Conservation (phyloP, 2,888 invertebrate genomes). For the Aspidapion aeneum region DNA sequence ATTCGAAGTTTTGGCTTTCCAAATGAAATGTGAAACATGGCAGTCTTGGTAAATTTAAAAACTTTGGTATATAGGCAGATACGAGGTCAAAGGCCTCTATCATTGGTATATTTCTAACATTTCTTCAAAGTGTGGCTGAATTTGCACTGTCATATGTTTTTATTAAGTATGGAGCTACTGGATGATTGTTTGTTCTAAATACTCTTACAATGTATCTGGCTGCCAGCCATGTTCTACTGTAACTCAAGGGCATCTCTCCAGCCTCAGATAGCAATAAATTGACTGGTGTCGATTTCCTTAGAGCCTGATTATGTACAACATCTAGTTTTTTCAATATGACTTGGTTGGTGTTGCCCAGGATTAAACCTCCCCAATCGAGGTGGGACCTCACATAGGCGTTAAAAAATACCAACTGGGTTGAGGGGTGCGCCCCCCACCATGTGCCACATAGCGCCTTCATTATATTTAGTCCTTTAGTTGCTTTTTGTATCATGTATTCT, state of each 20-base stretch:
- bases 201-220: neutral
- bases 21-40: neutral
- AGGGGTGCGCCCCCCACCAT: no score
- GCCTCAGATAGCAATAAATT: neutral
- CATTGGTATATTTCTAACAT: neutral
- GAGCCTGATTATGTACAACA: no score
- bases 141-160: neutral
- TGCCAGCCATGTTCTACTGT: neutral
- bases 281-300: no score
- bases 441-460: no score
- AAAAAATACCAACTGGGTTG: no score
- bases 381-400: no score
- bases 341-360: no score
- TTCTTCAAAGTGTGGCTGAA: neutral
- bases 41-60: neutral
- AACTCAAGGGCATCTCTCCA: neutral
- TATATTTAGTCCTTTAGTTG: no score
- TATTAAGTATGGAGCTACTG: neutral
- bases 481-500: no score
- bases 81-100: neutral
- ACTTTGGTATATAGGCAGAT: neutral
- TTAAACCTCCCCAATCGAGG: no score
- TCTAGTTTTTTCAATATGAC: no score
- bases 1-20: neutral
- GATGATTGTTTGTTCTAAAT: neutral